phyloP scores from a whole-genome alignment of 2,113 vertebrate species.

The Chinchilla lanigera region DNA sequence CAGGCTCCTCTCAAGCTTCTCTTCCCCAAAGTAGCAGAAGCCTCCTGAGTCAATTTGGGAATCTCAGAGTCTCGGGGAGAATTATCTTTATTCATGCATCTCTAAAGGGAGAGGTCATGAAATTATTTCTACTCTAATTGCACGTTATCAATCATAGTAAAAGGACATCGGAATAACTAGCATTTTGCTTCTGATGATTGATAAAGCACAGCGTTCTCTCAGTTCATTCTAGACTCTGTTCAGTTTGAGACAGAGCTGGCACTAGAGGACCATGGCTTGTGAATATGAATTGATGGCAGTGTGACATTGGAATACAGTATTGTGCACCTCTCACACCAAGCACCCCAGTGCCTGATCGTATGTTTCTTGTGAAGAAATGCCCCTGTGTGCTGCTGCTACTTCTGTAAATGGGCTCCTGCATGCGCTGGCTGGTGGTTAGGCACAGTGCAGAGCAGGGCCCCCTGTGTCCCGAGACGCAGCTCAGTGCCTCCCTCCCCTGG shows the following conservation, averaged over 20 bases:
- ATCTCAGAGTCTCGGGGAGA: slow-evolving; percentile 1
- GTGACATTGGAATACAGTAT: slow-evolving; percentile 36
- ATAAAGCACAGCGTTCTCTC: slow-evolving; percentile 12
- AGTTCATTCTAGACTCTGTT: background rate
- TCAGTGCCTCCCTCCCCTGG: background rate
- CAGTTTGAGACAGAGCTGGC: slow-evolving; percentile 19
- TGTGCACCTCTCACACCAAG: slow-evolving; percentile 78
- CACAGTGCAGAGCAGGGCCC: background rate
- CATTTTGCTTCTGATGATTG: background rate
- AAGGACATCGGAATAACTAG: background rate
- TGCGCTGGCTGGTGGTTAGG: background rate
- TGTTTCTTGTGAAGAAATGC: background rate
- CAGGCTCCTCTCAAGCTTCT: background rate
- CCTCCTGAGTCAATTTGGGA: slow-evolving; percentile 21
- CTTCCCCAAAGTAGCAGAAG: background rate
- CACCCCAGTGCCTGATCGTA: background rate
- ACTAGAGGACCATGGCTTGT: background rate
- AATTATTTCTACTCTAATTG: background rate
- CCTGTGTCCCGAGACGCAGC: background rate
- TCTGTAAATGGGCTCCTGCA: slow-evolving; percentile 39
- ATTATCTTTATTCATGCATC: background rate
- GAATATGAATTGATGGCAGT: background rate
- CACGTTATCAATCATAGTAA: background rate
- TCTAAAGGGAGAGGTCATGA: slow-evolving; percentile 26
- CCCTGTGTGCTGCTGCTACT: background rate